Evolutionary conservation across 2,888 invertebrate species (phyloP).

Genomic region (Aphidoletes aphidimyza): DNA sequence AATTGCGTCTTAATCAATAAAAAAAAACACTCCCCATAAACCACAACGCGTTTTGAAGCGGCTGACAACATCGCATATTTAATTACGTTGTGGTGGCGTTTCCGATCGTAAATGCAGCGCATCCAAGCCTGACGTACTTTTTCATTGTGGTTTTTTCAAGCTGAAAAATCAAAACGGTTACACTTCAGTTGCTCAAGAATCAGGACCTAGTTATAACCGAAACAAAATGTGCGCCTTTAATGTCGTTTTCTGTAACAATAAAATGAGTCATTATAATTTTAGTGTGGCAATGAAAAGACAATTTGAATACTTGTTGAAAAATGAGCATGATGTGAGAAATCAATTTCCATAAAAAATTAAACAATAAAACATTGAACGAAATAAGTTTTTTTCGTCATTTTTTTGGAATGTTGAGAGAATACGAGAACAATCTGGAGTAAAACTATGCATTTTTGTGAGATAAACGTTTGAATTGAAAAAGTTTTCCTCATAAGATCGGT

Average conservation of each 20-base stretch:
- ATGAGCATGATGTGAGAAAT: not conserved
- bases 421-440: not conserved
- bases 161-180: not conserved
- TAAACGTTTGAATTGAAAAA: not conserved
- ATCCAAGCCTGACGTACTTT: conserved; percentile 8
- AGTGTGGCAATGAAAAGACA: conserved; percentile 22
- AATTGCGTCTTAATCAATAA: conserved; percentile 45
- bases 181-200: not conserved
- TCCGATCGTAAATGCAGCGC: conserved; percentile 41
- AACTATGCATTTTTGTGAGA: not conserved
- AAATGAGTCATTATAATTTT: conserved; percentile 19
- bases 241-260: not conserved
- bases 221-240: not conserved
- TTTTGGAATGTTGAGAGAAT: not conserved
- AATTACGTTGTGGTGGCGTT: conserved; percentile 49
- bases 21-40: not conserved
- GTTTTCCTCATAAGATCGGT: not conserved
- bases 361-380: not conserved
- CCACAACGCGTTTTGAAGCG: not conserved
- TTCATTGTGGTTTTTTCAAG: not conserved
- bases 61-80: not conserved
- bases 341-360: not conserved
- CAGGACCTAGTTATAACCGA: not conserved
- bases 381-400: too few species aligned
- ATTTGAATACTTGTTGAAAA: too few species aligned